These are phyloP conservation scores for Scrobipalpa costella DNA, from an alignment of 2,888 invertebrate species.

Conservation along the genomic window DNA sequence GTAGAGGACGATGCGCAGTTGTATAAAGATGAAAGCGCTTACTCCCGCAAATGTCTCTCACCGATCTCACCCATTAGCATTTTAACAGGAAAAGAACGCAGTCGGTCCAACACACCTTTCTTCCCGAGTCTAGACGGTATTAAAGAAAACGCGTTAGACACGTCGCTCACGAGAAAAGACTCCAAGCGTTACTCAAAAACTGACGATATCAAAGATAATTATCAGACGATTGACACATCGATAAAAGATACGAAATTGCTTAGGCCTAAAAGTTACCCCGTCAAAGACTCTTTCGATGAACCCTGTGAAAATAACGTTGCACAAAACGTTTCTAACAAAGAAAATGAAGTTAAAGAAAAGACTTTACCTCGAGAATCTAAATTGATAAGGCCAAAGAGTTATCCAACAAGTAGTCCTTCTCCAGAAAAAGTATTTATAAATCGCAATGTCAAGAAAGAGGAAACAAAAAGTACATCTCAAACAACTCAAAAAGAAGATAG, in stretches of 20 bases:
- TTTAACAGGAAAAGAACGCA: constrained; percentile 63
- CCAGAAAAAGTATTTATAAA: constrained; percentile 66
- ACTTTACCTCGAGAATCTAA: constrained; percentile 62
- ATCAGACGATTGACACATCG: constrained; percentile 52
- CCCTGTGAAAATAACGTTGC: constrained; percentile 44
- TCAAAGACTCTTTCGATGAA: constrained; percentile 60
- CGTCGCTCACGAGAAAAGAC: constrained; percentile 41
- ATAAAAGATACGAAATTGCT: constrained; percentile 70
- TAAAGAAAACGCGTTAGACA: constrained; percentile 65
- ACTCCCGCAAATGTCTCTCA: constrained; percentile 62
- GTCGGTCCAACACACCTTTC: constrained; percentile 74
- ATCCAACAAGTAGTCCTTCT: constrained; percentile 76
- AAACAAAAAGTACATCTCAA: constrained; percentile 38
- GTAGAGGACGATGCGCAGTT: constrained; percentile 47
- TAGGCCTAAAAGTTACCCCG: constrained; percentile 83
- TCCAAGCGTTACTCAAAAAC: constrained; percentile 41
- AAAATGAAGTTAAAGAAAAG: constrained; percentile 49
- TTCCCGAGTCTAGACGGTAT: constrained; percentile 77
- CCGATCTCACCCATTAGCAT: constrained; percentile 50
- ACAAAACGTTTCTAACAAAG: constrained; percentile 46
- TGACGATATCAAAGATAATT: constrained; percentile 43
- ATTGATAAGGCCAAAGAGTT: constrained; percentile 82
- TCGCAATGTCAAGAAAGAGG: constrained; percentile 55
- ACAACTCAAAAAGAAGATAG: constrained; percentile 44
- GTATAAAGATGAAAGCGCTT: constrained; percentile 50